Conservation (phyloP, 1,140 invertebrate genomes). For the Charaxes varanes region DNA sequence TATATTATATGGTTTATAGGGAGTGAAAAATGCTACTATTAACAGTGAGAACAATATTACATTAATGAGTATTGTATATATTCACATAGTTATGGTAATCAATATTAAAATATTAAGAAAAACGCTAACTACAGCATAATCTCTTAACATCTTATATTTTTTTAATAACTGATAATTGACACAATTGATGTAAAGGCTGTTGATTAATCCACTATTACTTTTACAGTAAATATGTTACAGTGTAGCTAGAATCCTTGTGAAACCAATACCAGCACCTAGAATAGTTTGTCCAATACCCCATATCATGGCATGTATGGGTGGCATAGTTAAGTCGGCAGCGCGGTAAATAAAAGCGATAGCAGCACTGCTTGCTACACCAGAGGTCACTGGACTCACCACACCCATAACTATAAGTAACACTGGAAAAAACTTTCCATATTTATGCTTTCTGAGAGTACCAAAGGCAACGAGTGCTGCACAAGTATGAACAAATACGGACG, state of each 20-base stretch:
- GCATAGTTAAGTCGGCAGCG: conserved; percentile 90
- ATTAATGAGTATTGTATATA: conserved; percentile 27
- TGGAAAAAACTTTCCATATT: conserved; percentile 94
- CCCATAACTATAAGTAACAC: conserved; percentile 92
- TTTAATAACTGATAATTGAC: conserved; percentile 56
- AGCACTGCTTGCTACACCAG: conserved; percentile 92
- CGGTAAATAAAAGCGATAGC: conserved; percentile 95
- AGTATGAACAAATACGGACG: conserved; percentile 93
- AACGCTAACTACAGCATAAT: conserved; percentile 36
- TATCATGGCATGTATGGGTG: conserved; percentile 90
- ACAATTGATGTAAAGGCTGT: conserved; percentile 29
- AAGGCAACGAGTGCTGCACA: conserved; percentile 93
- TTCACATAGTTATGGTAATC: conserved; percentile 12
- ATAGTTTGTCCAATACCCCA: conserved; percentile 97
- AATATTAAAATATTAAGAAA: conserved; percentile 13
- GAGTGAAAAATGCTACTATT: conserved; percentile 6
- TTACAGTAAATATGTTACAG: conserved; percentile 76
- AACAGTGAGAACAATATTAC: conserved; percentile 11
- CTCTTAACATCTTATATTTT: conserved; percentile 20
- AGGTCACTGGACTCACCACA: conserved; percentile 87
- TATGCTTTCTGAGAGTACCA: conserved; percentile 91
- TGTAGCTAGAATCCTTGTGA: conserved; percentile 93
- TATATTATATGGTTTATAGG: not conserved
- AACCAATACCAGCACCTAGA: conserved; percentile 89
- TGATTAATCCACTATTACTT: conserved; percentile 14